phyloP scores from a whole-genome alignment of 2,797 vertebrate genomes.

The Coccyzus lansbergi region DNA sequence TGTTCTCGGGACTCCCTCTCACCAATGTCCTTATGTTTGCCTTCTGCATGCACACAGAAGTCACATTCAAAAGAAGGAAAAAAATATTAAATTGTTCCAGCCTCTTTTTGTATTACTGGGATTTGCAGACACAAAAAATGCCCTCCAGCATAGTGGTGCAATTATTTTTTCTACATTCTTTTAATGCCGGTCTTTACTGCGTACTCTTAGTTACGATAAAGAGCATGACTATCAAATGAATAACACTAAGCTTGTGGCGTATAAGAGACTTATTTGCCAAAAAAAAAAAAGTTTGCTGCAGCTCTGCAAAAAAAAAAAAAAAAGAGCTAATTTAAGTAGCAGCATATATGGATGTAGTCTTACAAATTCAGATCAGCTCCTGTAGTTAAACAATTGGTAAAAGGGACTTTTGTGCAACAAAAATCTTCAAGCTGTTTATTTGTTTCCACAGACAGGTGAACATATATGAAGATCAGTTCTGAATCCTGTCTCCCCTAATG shows the following conservation, averaged over 20 bases:
- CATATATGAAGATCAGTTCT: not conserved
- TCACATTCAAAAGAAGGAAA: not conserved
- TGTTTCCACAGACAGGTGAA: not conserved
- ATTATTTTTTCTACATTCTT: constrained; percentile 48
- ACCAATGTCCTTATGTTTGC: not conserved
- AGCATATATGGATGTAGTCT: not conserved
- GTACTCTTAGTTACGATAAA: constrained; percentile 35
- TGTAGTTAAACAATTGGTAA: not conserved
- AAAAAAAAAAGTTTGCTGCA: not conserved
- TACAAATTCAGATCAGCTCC: not conserved
- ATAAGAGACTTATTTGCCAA: constrained; percentile 6
- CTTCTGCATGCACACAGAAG: not conserved
- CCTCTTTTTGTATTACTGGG: not conserved
- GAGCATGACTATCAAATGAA: constrained; percentile 54
- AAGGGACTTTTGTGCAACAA: not conserved
- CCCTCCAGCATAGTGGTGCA: constrained; percentile 8
- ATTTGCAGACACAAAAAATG: constrained; percentile 30
- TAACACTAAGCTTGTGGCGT: constrained; percentile 9
- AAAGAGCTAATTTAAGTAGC: not conserved
- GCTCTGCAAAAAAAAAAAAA: not conserved
- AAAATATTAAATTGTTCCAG: not conserved
- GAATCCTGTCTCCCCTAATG: not conserved
- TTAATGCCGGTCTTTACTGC: constrained; percentile 37
- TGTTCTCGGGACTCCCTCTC: not conserved
- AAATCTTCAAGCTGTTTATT: not conserved